Percentiles rank a stretch among this genome's conserved stretches.
Conservation (phyloP, 2,797 vertebrate genomes). For the Sarcophilus harrisii region DNA sequence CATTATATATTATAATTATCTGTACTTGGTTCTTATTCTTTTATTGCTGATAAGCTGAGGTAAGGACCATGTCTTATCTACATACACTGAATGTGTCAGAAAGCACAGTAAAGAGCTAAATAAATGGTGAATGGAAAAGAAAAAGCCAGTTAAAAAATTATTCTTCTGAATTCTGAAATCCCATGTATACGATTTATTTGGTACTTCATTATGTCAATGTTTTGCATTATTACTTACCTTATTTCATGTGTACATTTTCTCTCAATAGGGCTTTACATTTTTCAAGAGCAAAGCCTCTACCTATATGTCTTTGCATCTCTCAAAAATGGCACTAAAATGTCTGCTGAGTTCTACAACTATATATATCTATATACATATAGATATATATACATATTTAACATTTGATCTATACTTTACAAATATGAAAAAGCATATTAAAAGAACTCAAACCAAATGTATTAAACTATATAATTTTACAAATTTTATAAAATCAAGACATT, state of each 20-base stretch:
- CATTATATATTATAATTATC: not conserved
- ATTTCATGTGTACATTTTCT: slow-evolving; percentile 22
- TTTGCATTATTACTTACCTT: slow-evolving; percentile 28
- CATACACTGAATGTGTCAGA: not conserved
- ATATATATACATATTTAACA: not conserved
- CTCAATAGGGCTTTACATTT: not conserved
- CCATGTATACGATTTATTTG: not conserved
- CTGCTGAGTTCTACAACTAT: not conserved
- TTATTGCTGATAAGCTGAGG: not conserved
- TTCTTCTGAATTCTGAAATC: not conserved
- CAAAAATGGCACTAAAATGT: not conserved
- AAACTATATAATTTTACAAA: slow-evolving; percentile 42
- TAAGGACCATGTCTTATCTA: not conserved
- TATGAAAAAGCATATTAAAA: not conserved
- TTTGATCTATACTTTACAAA: slow-evolving; percentile 36
- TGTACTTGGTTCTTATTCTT: not conserved
- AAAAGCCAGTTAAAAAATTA: not conserved
- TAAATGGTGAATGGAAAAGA: not conserved
- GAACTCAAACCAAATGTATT: slow-evolving; percentile 30
- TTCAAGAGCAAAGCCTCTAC: not conserved
- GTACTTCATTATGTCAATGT: not conserved
- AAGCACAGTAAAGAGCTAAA: not conserved
- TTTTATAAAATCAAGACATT: slow-evolving; percentile 60
- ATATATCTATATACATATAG: not conserved
- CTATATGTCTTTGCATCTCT: not conserved